Conservation (phyloP, 2,113 vertebrate genomes). For the Paramisgurnus dabryanus region DNA sequence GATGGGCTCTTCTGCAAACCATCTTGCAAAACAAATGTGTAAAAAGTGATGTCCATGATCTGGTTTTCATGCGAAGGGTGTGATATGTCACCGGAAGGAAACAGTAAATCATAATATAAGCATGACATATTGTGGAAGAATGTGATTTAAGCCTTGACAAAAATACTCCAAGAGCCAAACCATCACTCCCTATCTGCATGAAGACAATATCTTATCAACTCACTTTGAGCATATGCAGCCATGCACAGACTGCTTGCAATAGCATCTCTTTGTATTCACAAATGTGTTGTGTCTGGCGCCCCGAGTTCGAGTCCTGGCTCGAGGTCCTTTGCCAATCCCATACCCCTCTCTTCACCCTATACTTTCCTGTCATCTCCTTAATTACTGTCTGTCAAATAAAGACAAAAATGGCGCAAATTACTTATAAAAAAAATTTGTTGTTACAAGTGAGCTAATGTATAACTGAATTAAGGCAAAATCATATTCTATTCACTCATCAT, state of each 20-base stretch:
- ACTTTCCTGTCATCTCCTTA: background rate
- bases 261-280: background rate
- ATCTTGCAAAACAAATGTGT: conserved; percentile 13
- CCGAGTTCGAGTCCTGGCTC: no score
- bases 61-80: conserved; percentile 2
- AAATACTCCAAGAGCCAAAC: background rate
- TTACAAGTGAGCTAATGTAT: no score
- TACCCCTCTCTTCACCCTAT: background rate
- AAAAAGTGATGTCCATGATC: conserved; percentile 3
- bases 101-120: conserved; percentile 28
- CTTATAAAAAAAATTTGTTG: no score
- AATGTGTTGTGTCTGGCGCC: background rate
- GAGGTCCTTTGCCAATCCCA: no score
- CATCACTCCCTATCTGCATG: background rate
- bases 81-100: conserved; percentile 9
- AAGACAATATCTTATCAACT: background rate
- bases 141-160: background rate
- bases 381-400: background rate
- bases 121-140: background rate
- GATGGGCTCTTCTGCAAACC: background rate
- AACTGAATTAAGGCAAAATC: no score
- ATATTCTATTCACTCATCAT: no score
- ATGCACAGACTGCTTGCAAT: background rate
- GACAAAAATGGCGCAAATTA: no score
- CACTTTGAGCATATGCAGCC: background rate